phyloP scores from a whole-genome alignment of 2,797 vertebrate species.

The Cirrhinus mrigala region DNA sequence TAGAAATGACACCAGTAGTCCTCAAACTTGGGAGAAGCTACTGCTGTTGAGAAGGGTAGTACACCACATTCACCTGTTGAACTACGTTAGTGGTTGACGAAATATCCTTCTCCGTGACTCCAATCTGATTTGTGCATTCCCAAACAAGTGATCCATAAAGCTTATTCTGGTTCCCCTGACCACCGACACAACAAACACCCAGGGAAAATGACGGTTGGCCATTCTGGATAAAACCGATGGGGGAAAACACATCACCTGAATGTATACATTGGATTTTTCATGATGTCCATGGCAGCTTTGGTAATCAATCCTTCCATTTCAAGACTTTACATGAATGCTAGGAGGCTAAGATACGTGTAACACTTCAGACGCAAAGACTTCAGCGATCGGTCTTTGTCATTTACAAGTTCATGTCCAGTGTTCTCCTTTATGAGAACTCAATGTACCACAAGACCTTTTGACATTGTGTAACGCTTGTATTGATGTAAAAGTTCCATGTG shows the following conservation, averaged over 20 bases:
- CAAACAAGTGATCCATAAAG: conserved; percentile 57
- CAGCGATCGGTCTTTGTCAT: conserved; percentile 40
- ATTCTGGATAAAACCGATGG: conserved; percentile 48
- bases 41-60: conserved; percentile 36
- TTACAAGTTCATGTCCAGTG: conserved; percentile 48
- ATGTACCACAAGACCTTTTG: conserved; percentile 36
- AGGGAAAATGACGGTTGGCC: conserved; percentile 33
- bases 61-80: conserved; percentile 11
- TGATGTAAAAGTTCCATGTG: conserved; percentile 33
- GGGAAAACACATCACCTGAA: conserved; percentile 49
- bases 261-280: conserved; percentile 40
- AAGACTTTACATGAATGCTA: conserved; percentile 48
- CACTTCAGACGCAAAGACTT: conserved; percentile 53
- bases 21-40: conserved; percentile 43
- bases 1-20: conserved; percentile 50
- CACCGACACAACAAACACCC: conserved; percentile 59
- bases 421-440: conserved; percentile 43
- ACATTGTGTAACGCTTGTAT: conserved; percentile 40
- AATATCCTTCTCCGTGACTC: conserved; percentile 38
- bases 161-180: conserved; percentile 62
- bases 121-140: conserved; percentile 49
- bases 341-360: conserved; percentile 52
- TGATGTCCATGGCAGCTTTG: conserved; percentile 63
- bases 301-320: conserved; percentile 54
- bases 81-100: conserved; percentile 38